Conservation (phyloP, 2,797 vertebrate species). For the Lateolabrax maculatus region DNA sequence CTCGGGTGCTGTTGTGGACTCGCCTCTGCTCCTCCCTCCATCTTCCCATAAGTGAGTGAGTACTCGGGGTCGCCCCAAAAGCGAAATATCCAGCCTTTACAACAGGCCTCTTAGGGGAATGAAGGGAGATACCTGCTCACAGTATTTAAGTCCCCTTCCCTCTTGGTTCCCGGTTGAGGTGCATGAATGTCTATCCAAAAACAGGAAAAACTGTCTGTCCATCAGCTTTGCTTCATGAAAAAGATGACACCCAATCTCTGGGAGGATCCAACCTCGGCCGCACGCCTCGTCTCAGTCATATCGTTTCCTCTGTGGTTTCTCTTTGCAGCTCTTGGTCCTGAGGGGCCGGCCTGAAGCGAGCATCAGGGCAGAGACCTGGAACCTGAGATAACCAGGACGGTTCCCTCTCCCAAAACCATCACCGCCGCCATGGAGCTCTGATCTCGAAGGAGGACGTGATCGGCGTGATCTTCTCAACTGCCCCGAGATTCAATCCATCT, state of each 20-base stretch:
- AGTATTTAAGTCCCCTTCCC: conserved; percentile 73
- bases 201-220: conserved; percentile 58
- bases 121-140: conserved; percentile 66
- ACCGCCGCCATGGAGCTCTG: conserved; percentile 82
- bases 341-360: conserved; percentile 51
- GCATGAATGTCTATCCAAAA: conserved; percentile 72
- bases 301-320: conserved; percentile 51
- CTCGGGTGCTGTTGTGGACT: conserved; percentile 91
- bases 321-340: conserved; percentile 63
- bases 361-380: conserved; percentile 67
- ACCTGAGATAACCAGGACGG: conserved; percentile 69
- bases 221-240: conserved; percentile 74
- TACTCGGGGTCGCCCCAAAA: conserved; percentile 61
- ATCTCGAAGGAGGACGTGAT: conserved; percentile 81
- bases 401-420: conserved; percentile 74
- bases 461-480: conserved; percentile 79
- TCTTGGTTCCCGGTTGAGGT: conserved; percentile 38
- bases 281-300: conserved; percentile 56
- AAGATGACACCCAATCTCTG: conserved; percentile 54
- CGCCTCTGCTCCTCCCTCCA: conserved; percentile 92
- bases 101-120: conserved; percentile 34
- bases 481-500: conserved; percentile 8
- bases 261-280: conserved; percentile 65
- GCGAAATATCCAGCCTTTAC: conserved; percentile 64
- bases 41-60: conserved; percentile 85